A percentile compares a stretch with the other conserved stretches of the same genome.
Conservation (phyloP, 2,113 vertebrate species). For the Ahaetulla prasina region DNA sequence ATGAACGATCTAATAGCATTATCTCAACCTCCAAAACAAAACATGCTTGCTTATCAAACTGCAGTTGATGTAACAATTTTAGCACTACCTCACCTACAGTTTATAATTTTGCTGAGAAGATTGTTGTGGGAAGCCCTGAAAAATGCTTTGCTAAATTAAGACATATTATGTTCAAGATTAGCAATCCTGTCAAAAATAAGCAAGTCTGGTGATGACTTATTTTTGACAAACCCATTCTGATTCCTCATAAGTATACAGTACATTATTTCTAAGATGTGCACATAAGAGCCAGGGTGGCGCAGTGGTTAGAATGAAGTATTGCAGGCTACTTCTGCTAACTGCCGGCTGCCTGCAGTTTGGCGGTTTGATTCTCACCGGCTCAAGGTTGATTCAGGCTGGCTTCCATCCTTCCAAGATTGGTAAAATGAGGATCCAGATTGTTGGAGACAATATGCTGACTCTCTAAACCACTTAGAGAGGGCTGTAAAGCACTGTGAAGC, state of each 20-base stretch:
- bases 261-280: neutral
- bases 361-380: no score
- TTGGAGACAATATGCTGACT: neutral
- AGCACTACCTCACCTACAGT: neutral
- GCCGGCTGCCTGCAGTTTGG: no score
- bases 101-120: neutral
- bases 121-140: neutral
- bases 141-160: neutral
- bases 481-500: neutral
- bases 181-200: neutral
- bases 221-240: neutral
- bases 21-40: neutral
- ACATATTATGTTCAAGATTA: neutral
- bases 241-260: neutral
- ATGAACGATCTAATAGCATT: neutral
- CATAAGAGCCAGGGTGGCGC: neutral
- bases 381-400: neutral
- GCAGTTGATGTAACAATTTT: neutral
- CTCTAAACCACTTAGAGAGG: neutral
- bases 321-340: neutral
- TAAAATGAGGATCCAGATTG: neutral
- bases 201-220: neutral
- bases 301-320: neutral
- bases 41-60: neutral
- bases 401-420: neutral